Evolutionary conservation across 2,113 vertebrate species (phyloP).

Genomic region (Tor tambroides): DNA sequence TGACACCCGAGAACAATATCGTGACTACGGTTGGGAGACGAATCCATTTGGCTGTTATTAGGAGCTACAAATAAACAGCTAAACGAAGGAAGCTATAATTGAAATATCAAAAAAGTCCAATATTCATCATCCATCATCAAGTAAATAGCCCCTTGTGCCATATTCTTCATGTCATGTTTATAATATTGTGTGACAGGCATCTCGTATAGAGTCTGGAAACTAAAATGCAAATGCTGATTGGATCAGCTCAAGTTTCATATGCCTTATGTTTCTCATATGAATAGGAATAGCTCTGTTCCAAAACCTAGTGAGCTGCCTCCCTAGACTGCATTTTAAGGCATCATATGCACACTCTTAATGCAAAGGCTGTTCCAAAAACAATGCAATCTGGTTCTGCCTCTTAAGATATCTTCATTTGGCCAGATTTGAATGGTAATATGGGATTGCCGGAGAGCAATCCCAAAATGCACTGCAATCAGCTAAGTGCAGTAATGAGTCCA

Average conservation of each 20-base stretch:
- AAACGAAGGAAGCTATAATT: neutral
- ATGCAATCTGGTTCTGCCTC: neutral
- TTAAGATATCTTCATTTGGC: conserved; percentile 1
- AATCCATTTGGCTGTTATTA: neutral
- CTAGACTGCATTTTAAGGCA: conserved; percentile 24
- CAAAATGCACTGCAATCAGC: conserved; percentile 2
- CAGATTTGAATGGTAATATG: neutral
- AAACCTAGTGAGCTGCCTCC: neutral
- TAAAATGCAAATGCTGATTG: conserved; percentile 56
- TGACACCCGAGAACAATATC: conserved; percentile 5
- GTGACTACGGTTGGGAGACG: neutral
- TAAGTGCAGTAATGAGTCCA: conserved; percentile 4
- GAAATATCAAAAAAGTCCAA: neutral
- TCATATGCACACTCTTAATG: neutral
- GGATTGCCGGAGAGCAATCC: neutral
- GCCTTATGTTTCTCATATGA: neutral
- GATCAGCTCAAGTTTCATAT: conserved; percentile 64
- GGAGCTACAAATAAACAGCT: neutral
- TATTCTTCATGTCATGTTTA: neutral
- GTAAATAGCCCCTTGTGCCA: conserved; percentile 15
- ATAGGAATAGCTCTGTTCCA: neutral
- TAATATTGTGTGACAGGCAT: neutral
- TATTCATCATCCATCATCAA: neutral
- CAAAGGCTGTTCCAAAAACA: neutral
- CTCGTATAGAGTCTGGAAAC: neutral